Conservation (phyloP, 2,888 invertebrate species). For the Saturnia pavonia region DNA sequence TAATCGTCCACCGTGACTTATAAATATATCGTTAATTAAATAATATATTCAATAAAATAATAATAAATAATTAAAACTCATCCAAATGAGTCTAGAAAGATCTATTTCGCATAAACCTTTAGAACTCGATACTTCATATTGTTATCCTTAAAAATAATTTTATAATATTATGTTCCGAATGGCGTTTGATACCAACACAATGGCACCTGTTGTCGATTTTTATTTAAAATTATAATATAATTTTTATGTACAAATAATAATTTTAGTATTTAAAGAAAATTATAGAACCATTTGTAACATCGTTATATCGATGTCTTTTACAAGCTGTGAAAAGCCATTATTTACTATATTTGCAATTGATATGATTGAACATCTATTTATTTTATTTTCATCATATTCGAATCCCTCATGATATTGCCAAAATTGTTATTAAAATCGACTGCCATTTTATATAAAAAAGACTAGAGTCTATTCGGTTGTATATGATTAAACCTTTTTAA, state of each 20-base stretch:
- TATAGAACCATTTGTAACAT: no score
- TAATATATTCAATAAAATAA: not conserved
- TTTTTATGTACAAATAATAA: not conserved
- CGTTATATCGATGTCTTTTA: not conserved
- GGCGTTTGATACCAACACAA: conserved; percentile 10
- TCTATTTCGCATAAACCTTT: not conserved
- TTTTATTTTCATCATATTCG: not conserved
- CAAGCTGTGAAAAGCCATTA: no score
- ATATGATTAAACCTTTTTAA: conserved; percentile 47
- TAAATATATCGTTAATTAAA: not conserved
- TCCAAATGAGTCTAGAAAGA: not conserved
- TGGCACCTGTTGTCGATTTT: conserved; percentile 2
- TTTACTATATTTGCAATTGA: no score
- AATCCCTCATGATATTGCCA: not conserved
- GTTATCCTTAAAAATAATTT: not conserved
- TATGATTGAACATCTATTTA: no score
- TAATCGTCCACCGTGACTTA: not conserved
- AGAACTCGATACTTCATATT: not conserved
- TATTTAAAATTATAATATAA: not conserved
- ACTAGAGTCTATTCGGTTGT: conserved; percentile 46
- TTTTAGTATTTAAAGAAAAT: not conserved
- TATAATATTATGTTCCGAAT: not conserved
- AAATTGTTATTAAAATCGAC: not conserved
- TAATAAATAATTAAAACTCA: conserved; percentile 3
- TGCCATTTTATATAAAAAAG: conserved; percentile 28